Percentiles rank a stretch among this genome's conserved stretches.
These are phyloP conservation scores for human (Homo sapiens) DNA, from an alignment of 2,113 vertebrate species.

Conservation along the genomic window DNA sequence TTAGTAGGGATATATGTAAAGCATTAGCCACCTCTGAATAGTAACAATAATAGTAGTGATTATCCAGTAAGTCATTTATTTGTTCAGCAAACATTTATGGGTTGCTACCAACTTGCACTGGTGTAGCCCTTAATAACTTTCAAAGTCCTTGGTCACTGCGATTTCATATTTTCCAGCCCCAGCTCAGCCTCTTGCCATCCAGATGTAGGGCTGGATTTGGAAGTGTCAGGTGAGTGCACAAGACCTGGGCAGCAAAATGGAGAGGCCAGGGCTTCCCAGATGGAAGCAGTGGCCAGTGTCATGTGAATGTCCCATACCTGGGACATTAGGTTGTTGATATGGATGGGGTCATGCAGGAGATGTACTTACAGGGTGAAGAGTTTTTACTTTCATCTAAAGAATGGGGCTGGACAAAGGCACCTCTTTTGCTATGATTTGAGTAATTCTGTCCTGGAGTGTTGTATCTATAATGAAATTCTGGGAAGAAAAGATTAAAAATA, in stretches of 20 bases:
- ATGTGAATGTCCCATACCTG: rapidly evolving
- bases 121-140: neutral
- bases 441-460: constrained; percentile 46
- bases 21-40: neutral
- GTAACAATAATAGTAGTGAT: neutral
- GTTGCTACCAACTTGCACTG: neutral
- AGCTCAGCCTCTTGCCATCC: neutral
- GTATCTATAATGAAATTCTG: constrained; percentile 71
- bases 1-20: neutral
- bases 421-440: constrained; percentile 51
- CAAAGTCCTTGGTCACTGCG: neutral
- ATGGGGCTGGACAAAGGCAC: constrained; percentile 32
- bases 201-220: neutral
- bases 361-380: constrained; percentile 70
- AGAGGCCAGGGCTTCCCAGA: neutral
- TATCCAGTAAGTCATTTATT: neutral
- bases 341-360: neutral
- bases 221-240: neutral
- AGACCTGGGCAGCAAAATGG: neutral
- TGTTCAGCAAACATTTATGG: neutral
- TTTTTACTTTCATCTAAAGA: constrained; percentile 42
- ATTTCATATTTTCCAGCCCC: neutral
- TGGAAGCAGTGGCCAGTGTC: neutral
- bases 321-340: neutral
- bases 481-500: constrained; percentile 29